Evolutionary conservation across 2,797 vertebrate genomes (phyloP).

Genomic region (Lacerta viridis): DNA sequence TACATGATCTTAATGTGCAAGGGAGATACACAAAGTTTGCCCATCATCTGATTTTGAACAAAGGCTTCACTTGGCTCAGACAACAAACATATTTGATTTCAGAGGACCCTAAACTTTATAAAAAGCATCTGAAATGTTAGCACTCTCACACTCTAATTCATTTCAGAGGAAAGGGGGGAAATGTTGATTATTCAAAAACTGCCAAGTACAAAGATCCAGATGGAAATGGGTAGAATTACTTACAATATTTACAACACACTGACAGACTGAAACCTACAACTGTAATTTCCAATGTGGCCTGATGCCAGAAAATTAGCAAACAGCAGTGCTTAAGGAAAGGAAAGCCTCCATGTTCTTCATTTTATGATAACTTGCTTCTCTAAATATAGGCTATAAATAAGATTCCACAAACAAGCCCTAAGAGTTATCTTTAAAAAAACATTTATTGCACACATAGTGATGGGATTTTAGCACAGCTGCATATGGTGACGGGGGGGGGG

Average conservation of each 20-base stretch:
- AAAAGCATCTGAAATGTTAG: not conserved
- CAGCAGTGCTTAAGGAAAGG: not conserved
- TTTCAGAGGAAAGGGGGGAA: not conserved
- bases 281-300: slow-evolving; percentile 12
- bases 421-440: not conserved
- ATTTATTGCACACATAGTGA: slow-evolving; percentile 12
- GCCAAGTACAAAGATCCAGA: slow-evolving; percentile 25
- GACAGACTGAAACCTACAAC: not conserved
- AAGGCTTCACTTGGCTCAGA: not conserved
- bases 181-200: not conserved
- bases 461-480: slow-evolving; percentile 1
- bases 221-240: slow-evolving; percentile 36
- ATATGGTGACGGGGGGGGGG: not conserved
- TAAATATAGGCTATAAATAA: not conserved
- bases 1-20: not conserved
- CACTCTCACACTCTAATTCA: not conserved
- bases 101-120: not conserved
- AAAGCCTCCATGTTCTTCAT: not conserved
- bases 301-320: slow-evolving; percentile 27
- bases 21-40: not conserved
- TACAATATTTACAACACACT: slow-evolving; percentile 42
- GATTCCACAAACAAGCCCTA: not conserved
- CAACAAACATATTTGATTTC: not conserved
- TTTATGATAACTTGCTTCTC: slow-evolving; percentile 20
- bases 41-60: not conserved